Evolutionary conservation across 2,113 vertebrate genomes (phyloP), one percentile per base, ranked within the genome.

Genomic region (Corythoichthys intestinalis): DNA sequence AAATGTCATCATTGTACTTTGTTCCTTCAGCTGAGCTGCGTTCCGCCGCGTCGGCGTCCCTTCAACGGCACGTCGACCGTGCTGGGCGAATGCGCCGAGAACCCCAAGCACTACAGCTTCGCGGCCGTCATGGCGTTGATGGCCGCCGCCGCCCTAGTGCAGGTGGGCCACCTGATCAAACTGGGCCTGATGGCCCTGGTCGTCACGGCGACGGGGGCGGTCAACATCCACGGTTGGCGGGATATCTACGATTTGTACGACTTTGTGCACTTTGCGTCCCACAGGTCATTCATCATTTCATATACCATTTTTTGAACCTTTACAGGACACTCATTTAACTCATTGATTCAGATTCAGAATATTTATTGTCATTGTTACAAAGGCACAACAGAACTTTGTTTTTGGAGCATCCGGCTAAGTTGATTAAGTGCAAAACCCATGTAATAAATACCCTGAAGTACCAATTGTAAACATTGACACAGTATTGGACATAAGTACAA

Each of bases 131-230:
- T 96, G 86, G 93, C 93, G 0, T 94, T 98, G 35, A 90, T 98
- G 2, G 94, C 95, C 61, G 93, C 94, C 48, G 90, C 93, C 81
- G 96, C 97, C 96, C 87, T 98, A 81, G 94, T 98, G 57, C 96
- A 98, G 86, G 94, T 96, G 87, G 96, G 96, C 91, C 96, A 98
- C 87, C 93, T 97, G 90, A 93, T 97, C 72, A 98, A 98, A 85
- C 89, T 98, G 72, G 94, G 94, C 0, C 94, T 98, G 71, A 98
- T 98, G 96, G 82, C 94, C 82, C 87, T 95, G 48, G 93, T 97
- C 66, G 92, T 92, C 0, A 92, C 90, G 4, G 92, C 93, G 0
- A 90, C 91, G 0, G 93, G 94, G 0, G 77, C 93, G 0, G 92
- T 98, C 77, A 96, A 95, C 83, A 93, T 96, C 85, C 93, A 93